phyloP scores from a whole-genome alignment of 1,140 invertebrate species.

The Marisa cornuarietis region DNA sequence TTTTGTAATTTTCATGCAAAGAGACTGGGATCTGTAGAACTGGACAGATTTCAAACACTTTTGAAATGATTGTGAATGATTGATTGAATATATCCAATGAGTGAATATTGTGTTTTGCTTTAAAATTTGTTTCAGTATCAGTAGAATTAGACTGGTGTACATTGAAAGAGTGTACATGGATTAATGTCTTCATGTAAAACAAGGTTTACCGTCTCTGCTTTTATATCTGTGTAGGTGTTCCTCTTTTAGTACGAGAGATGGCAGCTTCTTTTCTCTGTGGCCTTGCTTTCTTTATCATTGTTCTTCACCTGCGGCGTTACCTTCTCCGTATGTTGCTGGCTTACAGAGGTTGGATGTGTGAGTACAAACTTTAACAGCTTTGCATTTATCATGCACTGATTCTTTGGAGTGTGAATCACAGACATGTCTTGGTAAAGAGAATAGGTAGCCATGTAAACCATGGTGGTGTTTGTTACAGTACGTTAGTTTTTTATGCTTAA shows the following conservation, averaged over 20 bases:
- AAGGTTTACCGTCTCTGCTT: neutral
- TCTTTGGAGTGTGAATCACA: no score
- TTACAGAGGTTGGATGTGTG: slow-evolving; percentile 64
- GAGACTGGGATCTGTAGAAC: neutral
- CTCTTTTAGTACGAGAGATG: neutral
- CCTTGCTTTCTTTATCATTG: slow-evolving; percentile 10
- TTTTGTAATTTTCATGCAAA: no score
- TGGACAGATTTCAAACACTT: neutral
- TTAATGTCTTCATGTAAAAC: neutral
- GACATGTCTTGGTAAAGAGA: no score
- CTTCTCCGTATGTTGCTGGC: slow-evolving; percentile 52
- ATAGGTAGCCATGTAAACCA: no score
- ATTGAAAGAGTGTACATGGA: no score
- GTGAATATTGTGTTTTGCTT: no score
- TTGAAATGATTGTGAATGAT: no score
- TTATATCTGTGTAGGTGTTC: neutral
- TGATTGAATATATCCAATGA: no score
- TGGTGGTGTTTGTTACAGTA: no score
- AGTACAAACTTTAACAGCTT: slow-evolving; percentile 23
- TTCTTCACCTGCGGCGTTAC: slow-evolving; percentile 8
- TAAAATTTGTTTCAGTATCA: no score
- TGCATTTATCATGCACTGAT: neutral
- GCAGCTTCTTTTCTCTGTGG: slow-evolving; percentile 2
- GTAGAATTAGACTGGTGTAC: no score
- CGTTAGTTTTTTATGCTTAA: no score